Base-by-base conservation (phyloP, 1,140 invertebrate species). In the Pseudoatta argentina region DNA sequence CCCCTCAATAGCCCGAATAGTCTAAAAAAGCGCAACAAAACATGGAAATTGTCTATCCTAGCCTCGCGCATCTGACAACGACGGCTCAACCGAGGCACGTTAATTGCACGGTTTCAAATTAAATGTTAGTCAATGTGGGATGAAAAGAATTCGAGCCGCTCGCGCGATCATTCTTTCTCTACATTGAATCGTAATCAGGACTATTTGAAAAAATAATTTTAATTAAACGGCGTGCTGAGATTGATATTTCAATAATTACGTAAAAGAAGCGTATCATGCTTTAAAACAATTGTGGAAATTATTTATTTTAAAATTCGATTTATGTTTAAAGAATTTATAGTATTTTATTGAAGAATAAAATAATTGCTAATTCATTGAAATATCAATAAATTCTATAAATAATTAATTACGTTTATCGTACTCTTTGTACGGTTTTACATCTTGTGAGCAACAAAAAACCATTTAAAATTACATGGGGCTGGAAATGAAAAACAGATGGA, bases 11-110 rank as follows among this genome's bases (percentile, higher is more conserved):
- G 64, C 18, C 83, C 67, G 83, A 67, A 66, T 66, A 39, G 81
- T 39, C n/a, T 55, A 27, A 61, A 82, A 86, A 88, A 76, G 69
- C 61, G n/a, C 78, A 88, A 85, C 88, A 87, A 89, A 89, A 88
- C 77, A 90, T 39, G 69, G 44, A 91, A 91, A 91, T 90, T 82
- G 88, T 91, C 88, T 90, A 91, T 91, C 67, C 81, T 90, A 71
- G 82, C 39, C 55, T 39, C 78, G 61, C 69, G 81, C 51, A 34
- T 69, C 90, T 71, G 88, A 92, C 88, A 90, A 88, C 88, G 77
- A 30, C 64, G 55, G 39, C 6, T 59, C 72, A 73, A 71, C 57
- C 83, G 57, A 85, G 79, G 85, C 77, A 89, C 88, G 88, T 90
- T 89, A 87, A 90, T 89, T 90, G 87, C 79, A 89, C 78, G 51